Evolutionary conservation across 2,113 vertebrate species (phyloP).

Genomic region (Nothobranchius furzeri): DNA sequence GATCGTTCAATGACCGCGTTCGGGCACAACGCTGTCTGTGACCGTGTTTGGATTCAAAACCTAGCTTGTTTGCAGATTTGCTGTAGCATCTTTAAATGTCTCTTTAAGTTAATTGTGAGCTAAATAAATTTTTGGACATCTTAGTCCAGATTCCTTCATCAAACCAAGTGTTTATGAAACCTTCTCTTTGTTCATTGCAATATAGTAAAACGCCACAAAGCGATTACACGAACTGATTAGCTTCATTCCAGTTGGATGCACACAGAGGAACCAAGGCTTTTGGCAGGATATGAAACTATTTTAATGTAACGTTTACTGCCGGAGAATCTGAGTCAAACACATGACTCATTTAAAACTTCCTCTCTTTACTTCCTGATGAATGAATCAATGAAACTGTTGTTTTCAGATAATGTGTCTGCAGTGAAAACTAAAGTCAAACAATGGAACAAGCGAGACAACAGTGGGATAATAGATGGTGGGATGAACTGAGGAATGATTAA

Average conservation of each 20-base stretch:
- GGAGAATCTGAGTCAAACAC: constrained; percentile 36
- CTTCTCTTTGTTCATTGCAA: too few relatives aligned
- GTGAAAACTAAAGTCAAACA: not conserved
- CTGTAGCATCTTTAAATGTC: not conserved
- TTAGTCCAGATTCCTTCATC: too few relatives aligned
- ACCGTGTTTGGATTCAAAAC: too few relatives aligned
- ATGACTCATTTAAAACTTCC: constrained; percentile 20
- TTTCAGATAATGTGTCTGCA: not conserved
- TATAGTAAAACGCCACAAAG: too few relatives aligned
- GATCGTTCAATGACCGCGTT: too few relatives aligned
- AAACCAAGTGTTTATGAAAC: too few relatives aligned
- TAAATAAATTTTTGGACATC: too few relatives aligned
- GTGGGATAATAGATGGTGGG: constrained; percentile 6
- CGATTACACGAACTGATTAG: too few relatives aligned
- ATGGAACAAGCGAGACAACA: not conserved
- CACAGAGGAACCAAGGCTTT: not conserved
- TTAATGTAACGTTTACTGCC: constrained; percentile 2
- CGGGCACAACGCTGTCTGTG: too few relatives aligned
- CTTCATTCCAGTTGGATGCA: too few relatives aligned
- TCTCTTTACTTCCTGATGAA: not conserved
- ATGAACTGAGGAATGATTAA: not conserved
- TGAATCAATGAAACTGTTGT: not conserved
- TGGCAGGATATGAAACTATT: not conserved
- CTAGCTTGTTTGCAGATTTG: too few relatives aligned
- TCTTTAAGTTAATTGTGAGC: not conserved